Percentiles rank a stretch among this genome's conserved stretches.
Conservation (phyloP, 2,113 vertebrate species). For the Hoplias malabaricus region DNA sequence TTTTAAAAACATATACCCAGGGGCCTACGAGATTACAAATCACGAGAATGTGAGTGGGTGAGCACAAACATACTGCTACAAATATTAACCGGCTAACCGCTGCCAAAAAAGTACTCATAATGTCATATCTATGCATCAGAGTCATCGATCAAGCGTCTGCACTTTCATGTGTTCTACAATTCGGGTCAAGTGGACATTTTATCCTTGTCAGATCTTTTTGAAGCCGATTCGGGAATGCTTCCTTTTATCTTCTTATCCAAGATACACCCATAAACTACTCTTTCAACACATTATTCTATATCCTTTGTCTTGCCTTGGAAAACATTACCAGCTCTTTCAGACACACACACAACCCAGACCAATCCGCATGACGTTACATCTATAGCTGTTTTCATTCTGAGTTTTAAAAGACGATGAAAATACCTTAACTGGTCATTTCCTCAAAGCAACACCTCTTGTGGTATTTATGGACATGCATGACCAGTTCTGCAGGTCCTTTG, state of each 20-base stretch:
- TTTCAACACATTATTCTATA: neutral
- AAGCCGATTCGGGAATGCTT: neutral
- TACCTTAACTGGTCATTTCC: constrained; percentile 46
- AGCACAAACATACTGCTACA: constrained; percentile 14
- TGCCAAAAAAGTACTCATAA: constrained; percentile 19
- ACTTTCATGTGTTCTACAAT: constrained; percentile 23
- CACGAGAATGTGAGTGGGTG: neutral
- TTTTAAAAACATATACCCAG: neutral
- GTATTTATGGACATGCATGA: constrained; percentile 41
- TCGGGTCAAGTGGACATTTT: constrained; percentile 19
- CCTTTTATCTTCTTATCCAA: constrained; percentile 23
- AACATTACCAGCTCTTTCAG: constrained; percentile 7
- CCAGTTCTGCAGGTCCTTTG: constrained; percentile 29
- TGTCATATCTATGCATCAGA: constrained; percentile 14
- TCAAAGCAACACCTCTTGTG: constrained; percentile 25
- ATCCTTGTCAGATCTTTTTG: constrained; percentile 10
- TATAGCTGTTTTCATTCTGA: constrained; percentile 18
- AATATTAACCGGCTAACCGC: constrained; percentile 18
- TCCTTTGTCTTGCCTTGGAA: neutral
- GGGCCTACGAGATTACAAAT: neutral
- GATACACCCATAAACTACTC: neutral
- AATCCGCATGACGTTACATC: neutral
- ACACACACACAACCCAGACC: constrained; percentile 16
- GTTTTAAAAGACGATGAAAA: constrained; percentile 23
- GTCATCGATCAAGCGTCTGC: neutral